Evolutionary conservation across 2,797 vertebrate species (phyloP), one percentile per base, ranked within the genome.

Genomic region (Nannoperca obscura): DNA sequence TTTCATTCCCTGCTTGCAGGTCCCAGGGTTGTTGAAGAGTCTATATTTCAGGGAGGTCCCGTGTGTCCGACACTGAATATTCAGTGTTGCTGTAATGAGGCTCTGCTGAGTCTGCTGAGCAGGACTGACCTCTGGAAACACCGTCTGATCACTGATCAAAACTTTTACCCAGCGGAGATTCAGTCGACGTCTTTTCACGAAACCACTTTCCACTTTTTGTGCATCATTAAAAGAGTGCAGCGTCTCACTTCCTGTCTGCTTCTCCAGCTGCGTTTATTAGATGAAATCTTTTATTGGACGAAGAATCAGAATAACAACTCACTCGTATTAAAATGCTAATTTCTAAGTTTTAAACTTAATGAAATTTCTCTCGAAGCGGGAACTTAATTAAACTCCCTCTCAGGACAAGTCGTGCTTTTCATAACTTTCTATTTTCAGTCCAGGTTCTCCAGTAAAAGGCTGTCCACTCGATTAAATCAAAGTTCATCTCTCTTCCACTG

Each of bases 131-230:
- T 49, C 55, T 12, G n/a, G 60, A 58, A 40, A n/a, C 50, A 13
- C 6, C 20, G 22, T 71, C 22, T 71, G 55, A 60, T 59, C 57
- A 20, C 32, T 8, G 42, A 53, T 66, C 64, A 19, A 36, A 53
- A 38, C 47, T 14, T 49, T 49, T 8, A n/a, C 6, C 14, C 27
- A 19, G 15, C 24, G 46, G 42, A 20, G 24, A 64, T 65, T 50
- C 44, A 64, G 12, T 9, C 20, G 7, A 49, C 1, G 1, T 52
- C 13, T 32, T 52, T n/a, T 36, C 17, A 22, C 11, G 3, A 30
- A 32, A 32, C 42, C 10, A 32, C n/a, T 46, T 19, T 1, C 24
- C 9, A 17, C 5, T 6, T 46, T 46, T 30, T 6, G 7, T 15
- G 24, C 22, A 27, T 54, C 24, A 27, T 30, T 27, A 30, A 53